phyloP scores from a whole-genome alignment of 2,797 vertebrate genomes.

The Gymnoscopelus braueri region DNA sequence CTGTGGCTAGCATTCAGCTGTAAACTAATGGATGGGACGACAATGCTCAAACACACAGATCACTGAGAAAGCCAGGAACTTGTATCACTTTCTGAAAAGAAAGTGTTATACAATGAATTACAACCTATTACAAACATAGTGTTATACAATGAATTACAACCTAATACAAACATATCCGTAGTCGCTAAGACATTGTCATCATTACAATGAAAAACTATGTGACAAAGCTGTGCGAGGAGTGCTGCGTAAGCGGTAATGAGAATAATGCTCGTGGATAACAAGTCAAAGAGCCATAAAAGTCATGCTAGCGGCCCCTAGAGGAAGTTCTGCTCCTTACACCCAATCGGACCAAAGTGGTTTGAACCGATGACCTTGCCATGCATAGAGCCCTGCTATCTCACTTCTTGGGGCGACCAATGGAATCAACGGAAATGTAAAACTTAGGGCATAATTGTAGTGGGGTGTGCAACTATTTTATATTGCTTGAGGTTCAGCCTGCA shows the following conservation, averaged over 20 bases:
- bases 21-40: conserved; percentile 60
- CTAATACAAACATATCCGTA: conserved; percentile 31
- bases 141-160: conserved; percentile 31
- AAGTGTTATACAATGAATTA: conserved; percentile 32
- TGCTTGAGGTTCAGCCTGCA: too few species aligned
- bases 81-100: conserved; percentile 17
- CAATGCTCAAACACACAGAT: conserved; percentile 50
- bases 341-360: too few species aligned
- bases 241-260: conserved; percentile 4
- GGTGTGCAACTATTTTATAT: too few species aligned
- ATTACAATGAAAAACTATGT: conserved; percentile 21
- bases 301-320: too few species aligned
- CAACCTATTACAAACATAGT: conserved; percentile 34
- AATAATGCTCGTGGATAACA: background rate
- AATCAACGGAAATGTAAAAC: too few species aligned
- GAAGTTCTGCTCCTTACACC: too few species aligned
- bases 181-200: conserved; percentile 36
- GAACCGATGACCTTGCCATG: too few species aligned
- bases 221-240: conserved; percentile 16
- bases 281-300: too few species aligned
- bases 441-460: too few species aligned
- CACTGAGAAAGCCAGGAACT: conserved; percentile 42
- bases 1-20: conserved; percentile 51
- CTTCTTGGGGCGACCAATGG: too few species aligned
- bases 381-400: too few species aligned